Conservation (phyloP, 2,797 vertebrate genomes). For the Oreochromis grahami region DNA sequence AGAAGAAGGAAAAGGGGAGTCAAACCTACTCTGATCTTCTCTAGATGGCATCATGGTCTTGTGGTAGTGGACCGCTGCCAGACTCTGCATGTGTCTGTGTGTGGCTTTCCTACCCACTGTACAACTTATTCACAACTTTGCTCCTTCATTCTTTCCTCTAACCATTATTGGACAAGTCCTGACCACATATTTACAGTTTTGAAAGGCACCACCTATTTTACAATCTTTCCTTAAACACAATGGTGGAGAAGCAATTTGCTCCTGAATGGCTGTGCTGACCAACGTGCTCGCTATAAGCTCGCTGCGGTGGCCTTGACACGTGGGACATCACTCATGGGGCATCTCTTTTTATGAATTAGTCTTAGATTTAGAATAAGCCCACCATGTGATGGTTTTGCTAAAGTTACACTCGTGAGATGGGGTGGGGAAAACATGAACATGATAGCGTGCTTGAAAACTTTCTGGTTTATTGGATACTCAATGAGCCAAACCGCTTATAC, state of each 20-base stretch:
- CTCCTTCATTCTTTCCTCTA: slow-evolving; percentile 43
- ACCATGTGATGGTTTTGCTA: background rate
- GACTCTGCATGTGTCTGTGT: background rate
- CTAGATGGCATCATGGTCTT: slow-evolving; percentile 15
- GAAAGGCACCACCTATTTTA: slow-evolving; percentile 51
- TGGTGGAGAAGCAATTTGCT: background rate
- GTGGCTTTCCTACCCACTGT: slow-evolving; percentile 1
- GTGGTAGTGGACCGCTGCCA: slow-evolving; percentile 22
- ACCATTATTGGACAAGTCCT: slow-evolving; percentile 5
- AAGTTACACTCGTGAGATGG: background rate
- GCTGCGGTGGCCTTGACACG: background rate
- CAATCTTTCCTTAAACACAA: slow-evolving; percentile 15
- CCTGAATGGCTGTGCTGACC: background rate
- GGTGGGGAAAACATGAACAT: background rate
- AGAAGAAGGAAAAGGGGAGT: background rate
- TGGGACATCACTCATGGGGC: background rate
- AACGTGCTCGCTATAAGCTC: background rate
- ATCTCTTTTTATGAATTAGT: slow-evolving; percentile 1
- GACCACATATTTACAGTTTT: slow-evolving; percentile 44
- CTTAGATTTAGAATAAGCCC: background rate
- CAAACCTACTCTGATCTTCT: background rate
- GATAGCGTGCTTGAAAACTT: background rate
- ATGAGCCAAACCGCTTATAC: slow-evolving; percentile 20
- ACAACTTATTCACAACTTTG: slow-evolving; percentile 32
- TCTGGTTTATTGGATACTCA: background rate